Conservation (phyloP, 2,888 invertebrate species). For the Stenichneumon culpator region DNA sequence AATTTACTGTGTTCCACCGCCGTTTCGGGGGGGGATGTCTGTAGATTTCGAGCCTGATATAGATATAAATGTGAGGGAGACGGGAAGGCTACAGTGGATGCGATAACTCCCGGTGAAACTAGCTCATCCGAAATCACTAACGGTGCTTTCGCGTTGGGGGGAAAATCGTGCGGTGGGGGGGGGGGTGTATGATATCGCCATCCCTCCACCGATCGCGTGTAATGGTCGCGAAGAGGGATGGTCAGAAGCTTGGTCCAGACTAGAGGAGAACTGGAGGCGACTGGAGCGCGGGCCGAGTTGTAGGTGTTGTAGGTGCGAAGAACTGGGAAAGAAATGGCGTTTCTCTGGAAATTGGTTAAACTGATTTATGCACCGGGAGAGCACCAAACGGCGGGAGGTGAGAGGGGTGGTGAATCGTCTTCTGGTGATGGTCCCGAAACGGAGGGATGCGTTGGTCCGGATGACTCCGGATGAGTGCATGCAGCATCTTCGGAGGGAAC, state of each 20-base stretch:
- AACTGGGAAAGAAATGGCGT: not conserved
- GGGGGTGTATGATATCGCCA: constrained; percentile 9
- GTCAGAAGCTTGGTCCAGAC: not conserved
- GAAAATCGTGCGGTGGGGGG: not conserved
- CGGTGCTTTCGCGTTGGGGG: constrained; percentile 42
- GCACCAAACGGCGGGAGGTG: too few species aligned
- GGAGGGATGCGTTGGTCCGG: too few species aligned
- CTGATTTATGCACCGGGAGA: constrained; percentile 61
- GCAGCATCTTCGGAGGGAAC: constrained; percentile 23
- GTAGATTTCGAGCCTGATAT: not conserved
- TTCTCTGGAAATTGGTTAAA: constrained; percentile 55
- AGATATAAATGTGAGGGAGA: not conserved
- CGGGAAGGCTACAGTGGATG: not conserved
- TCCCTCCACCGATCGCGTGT: not conserved
- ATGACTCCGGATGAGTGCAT: too few species aligned
- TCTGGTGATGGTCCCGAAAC: too few species aligned
- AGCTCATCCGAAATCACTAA: constrained; percentile 48
- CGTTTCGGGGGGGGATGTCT: not conserved
- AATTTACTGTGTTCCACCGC: constrained; percentile 53
- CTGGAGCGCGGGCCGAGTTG: too few species aligned
- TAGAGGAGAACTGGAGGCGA: not conserved
- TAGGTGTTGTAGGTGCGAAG: not conserved
- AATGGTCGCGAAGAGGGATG: not conserved
- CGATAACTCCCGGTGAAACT: constrained; percentile 39
- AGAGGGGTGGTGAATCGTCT: too few species aligned